Base-by-base conservation (phyloP, 2,113 vertebrate genomes). In the Oophaga pumilio region DNA sequence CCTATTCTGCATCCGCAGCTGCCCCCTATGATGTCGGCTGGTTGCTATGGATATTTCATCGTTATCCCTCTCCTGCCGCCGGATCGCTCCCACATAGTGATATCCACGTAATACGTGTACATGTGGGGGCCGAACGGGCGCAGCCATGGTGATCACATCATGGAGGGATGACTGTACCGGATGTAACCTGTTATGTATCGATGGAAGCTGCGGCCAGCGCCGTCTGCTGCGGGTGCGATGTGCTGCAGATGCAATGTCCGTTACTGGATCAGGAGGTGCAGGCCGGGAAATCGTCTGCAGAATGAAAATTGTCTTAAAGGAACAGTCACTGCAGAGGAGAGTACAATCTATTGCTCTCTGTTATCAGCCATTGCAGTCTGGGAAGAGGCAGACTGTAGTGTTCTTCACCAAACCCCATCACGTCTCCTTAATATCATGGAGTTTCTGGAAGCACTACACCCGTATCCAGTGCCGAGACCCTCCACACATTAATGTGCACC, bases 41-140 rank as follows among this genome's bases (percentile, higher is more conserved):
- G 86, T 87, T 87, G 86, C 86, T 26, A 87, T 87, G 78, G 86
- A 82, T 68, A 66, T 62, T 49, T 56, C 24, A 59, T 76, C 69
- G 28, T 53, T n/a, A 50, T 14, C 13, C 4, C 7, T 49, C 18
- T 50, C 59, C 57, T 50, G 18, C 74, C 64, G n/a, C 10, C 74
- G 74, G 22, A 18, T 12, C 26, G 11, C 76, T 11, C 66, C 52
- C 77, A 80, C 59, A 78, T 50, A n/a, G 84, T 13, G 28, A 79
- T 5, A 49, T 8, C 14, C 84, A 76, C 56, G 56, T 49, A 62
- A 64, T 43, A 10, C 11, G 69, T 12, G 82, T 24, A 12, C 13
- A 78, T 17, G 49, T 24, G 69, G 69, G 69, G 69, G 69, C 33
- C 4, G 52, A 4, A 78, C 50, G 2, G 76, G 4, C 1, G 2